Base-by-base conservation (phyloP, 2,888 invertebrate species). In the Phrixothrix hirtus region DNA sequence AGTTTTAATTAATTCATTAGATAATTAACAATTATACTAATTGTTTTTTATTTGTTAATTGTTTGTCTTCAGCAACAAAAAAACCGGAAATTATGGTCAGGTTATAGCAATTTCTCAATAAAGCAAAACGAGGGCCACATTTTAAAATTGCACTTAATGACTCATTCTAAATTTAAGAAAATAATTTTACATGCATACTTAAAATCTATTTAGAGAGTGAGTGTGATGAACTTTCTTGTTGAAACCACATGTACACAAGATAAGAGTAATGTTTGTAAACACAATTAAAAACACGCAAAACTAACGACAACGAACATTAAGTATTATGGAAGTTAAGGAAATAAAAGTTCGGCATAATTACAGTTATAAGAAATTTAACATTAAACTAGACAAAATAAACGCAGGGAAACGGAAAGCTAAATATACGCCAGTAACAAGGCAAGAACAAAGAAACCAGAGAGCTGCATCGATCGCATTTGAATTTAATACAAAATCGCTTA, bases 371-470 rank as follows among this genome's bases (percentile, higher is more conserved):
- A n/a, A n/a, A n/a, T n/a, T n/a, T n/a, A n/a, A n/a, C n/a, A n/a
- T n/a, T n/a, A n/a, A n/a, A n/a, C n/a, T n/a, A n/a, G n/a, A n/a
- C n/a, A n/a, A n/a, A n/a, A n/a, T 29, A 6, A 27, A 34, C 16
- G 27, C n/a, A 17, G n/a, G n/a, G n/a, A n/a, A n/a, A n/a, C n/a
- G 5, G 39, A 46, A 39, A 39, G 47, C 26, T 12, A 11, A 34
- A 29, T 45, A 31, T 47, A 47, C 47, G 48, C 41, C 14, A 25
- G 29, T 31, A 50, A 16, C 41, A 43, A 51, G 44, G 54, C 46
- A 61, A 65, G 69, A 70, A 71, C 72, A 71, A 72, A 70, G 72
- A 66, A 69, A 64, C 53, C 55, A 56, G 47, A 35, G 31, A 42
- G 59, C 59, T 59, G 51, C 52, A 61, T 61, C 61, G 61, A 59